Conservation (phyloP, 2,113 vertebrate genomes). For the Octodon degus region DNA sequence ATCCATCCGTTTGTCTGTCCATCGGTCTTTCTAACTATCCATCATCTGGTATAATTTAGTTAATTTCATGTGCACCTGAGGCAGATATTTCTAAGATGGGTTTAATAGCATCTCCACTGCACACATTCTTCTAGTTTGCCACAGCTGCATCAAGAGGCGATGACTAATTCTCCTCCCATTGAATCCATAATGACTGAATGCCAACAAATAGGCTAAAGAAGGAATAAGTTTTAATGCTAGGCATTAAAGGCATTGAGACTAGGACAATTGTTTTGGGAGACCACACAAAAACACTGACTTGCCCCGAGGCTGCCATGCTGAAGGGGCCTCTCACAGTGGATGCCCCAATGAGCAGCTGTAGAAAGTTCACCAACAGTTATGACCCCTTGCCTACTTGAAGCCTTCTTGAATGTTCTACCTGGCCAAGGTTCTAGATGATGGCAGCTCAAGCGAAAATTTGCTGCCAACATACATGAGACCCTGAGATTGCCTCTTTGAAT, state of each 20-base stretch:
- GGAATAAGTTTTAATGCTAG: background rate
- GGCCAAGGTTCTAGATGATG: background rate
- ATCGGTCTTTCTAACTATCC: background rate
- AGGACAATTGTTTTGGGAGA: conserved; percentile 11
- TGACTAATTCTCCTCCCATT: background rate
- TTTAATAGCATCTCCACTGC: background rate
- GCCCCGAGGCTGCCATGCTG: background rate
- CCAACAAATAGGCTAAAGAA: background rate
- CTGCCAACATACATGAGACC: background rate
- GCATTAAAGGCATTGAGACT: background rate
- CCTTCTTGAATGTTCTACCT: background rate
- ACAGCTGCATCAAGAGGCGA: background rate
- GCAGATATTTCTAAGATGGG: conserved; percentile 14
- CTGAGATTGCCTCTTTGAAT: background rate
- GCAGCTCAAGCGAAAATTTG: background rate
- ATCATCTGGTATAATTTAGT: background rate
- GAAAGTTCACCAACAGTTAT: background rate
- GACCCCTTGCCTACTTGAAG: background rate
- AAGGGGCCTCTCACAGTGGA: background rate
- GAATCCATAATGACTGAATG: background rate
- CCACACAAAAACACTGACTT: background rate
- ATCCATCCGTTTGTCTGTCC: background rate
- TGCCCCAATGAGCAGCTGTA: background rate
- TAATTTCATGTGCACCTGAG: background rate
- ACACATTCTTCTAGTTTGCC: background rate